Conservation (phyloP, 2,113 vertebrate genomes). For the Tenrec ecaudatus region DNA sequence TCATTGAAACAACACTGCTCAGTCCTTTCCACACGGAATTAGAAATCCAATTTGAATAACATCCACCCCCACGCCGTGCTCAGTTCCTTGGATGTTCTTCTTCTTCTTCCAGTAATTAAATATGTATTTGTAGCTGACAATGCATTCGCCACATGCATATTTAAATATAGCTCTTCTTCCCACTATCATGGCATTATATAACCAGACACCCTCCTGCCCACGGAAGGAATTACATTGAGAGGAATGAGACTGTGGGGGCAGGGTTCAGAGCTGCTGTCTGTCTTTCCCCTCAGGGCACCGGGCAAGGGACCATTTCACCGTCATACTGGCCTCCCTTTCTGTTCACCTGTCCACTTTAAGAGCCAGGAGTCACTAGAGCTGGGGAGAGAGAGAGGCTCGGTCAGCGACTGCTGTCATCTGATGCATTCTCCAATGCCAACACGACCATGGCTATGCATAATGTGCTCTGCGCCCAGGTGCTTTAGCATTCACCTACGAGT, state of each 20-base stretch:
- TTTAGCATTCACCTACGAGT: background rate
- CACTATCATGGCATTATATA: constrained; percentile 41
- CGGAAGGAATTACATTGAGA: background rate
- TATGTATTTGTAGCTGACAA: constrained; percentile 69
- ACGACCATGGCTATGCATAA: background rate
- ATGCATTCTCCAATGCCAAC: background rate
- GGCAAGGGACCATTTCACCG: constrained; percentile 43
- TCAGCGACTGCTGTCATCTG: background rate
- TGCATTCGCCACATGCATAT: constrained; percentile 31
- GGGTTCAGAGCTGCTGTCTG: background rate
- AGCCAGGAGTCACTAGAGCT: constrained; percentile 36
- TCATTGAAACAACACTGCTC: constrained; percentile 53
- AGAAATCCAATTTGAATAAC: constrained; percentile 69
- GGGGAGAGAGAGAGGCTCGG: background rate
- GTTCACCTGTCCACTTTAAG: constrained; percentile 54
- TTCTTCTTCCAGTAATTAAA: constrained; percentile 64
- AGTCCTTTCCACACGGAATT: constrained; percentile 63
- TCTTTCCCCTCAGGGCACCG: constrained; percentile 19
- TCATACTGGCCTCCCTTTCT: background rate
- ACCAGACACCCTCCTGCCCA: constrained; percentile 40
- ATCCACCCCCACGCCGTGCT: constrained; percentile 55
- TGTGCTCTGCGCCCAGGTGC: background rate
- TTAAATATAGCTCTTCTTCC: constrained; percentile 69
- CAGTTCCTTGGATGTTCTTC: constrained; percentile 39
- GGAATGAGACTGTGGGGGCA: background rate